Conservation (phyloP, 2,797 vertebrate species). For the Carduelis carduelis region DNA sequence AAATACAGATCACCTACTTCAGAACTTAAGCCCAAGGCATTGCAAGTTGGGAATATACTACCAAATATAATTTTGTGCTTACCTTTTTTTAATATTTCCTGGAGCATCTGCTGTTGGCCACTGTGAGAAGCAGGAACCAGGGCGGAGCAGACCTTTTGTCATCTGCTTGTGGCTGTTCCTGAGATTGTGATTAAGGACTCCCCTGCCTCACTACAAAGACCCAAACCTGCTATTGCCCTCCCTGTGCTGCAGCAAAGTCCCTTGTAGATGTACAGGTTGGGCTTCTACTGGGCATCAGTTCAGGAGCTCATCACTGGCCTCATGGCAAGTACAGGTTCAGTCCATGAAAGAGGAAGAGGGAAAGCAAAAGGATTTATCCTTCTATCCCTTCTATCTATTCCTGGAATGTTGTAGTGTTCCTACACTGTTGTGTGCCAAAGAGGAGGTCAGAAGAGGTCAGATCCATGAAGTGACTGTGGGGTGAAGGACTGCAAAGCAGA, state of each 20-base stretch:
- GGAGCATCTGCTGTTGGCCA: not conserved
- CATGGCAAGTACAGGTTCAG: not conserved
- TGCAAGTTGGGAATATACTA: not conserved
- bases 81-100: not conserved
- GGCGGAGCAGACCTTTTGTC: not conserved
- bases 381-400: not conserved
- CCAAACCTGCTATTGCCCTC: not conserved
- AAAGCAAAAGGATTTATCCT: not conserved
- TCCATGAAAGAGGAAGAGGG: not conserved
- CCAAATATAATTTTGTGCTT: not conserved
- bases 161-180: not conserved
- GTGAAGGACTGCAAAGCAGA: not conserved
- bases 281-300: not conserved
- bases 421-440: not conserved
- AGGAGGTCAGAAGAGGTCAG: not conserved
- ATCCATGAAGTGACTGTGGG: not conserved
- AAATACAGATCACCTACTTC: not conserved
- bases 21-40: not conserved
- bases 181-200: not conserved
- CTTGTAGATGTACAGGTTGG: not conserved
- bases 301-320: not conserved
- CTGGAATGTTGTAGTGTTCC: not conserved
- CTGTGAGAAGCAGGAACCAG: not conserved
- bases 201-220: not conserved
- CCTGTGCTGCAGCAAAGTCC: not conserved